phyloP scores from a whole-genome alignment of 2,113 vertebrate species.

The Thalassarche chlororhynchos region DNA sequence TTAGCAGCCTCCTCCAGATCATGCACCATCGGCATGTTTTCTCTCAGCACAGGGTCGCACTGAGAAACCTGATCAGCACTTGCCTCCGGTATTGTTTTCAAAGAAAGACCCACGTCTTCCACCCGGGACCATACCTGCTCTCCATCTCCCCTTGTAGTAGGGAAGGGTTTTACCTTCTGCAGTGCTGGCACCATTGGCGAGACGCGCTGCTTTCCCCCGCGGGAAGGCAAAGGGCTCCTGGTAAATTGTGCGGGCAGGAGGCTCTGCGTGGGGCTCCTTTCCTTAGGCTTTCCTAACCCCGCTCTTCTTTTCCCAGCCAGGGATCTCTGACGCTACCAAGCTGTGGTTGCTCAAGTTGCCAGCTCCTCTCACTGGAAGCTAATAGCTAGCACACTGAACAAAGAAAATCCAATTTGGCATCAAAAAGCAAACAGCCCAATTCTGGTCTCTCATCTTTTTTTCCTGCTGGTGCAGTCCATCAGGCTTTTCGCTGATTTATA shows the following conservation, averaged over 20 bases:
- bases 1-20: neutral
- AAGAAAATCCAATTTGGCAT: neutral
- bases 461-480: neutral
- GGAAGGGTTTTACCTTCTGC: neutral
- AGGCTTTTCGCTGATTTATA: neutral
- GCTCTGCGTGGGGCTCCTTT: accelerated
- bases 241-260: neutral
- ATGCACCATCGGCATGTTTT: accelerated
- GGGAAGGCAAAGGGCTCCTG: neutral
- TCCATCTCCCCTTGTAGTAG: neutral
- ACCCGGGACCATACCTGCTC: neutral
- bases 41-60: neutral
- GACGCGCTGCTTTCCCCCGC: accelerated
- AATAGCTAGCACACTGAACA: neutral
- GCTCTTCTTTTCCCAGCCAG: neutral
- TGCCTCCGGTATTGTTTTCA: neutral
- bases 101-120: neutral
- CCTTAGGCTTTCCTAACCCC: neutral
- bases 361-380: neutral
- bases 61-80: neutral
- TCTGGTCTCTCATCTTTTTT: neutral
- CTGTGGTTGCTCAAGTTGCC: neutral
- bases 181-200: accelerated
- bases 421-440: neutral
- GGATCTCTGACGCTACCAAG: neutral